Evolutionary conservation across 2,888 invertebrate genomes (phyloP).

Genomic region (Pristionchus fissidentatus): DNA sequence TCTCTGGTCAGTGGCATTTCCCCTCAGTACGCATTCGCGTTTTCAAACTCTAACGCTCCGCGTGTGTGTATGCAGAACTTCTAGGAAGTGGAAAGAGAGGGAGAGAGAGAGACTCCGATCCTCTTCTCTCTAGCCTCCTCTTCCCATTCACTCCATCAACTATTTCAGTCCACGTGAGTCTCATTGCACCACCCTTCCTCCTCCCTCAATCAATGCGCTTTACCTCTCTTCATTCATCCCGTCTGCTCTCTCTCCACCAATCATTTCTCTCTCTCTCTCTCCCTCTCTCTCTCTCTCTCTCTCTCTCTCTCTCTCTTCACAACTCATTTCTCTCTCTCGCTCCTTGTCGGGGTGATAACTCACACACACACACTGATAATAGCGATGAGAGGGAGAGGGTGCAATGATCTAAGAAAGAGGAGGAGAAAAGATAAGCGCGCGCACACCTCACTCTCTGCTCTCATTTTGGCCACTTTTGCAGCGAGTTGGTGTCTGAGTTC

Average conservation of each 20-base stretch:
- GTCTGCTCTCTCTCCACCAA: not conserved
- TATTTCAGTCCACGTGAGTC: not conserved
- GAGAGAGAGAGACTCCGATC: not conserved
- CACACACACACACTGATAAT: no score
- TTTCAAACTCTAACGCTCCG: not conserved
- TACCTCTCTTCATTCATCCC: not conserved
- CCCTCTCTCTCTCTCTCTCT: not conserved
- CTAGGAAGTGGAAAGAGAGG: not conserved
- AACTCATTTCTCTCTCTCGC: conserved; percentile 15
- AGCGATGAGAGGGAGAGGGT: not conserved
- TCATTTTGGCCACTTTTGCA: not conserved
- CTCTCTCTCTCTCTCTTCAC: not conserved
- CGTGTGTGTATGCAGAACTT: not conserved
- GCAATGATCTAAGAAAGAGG: not conserved
- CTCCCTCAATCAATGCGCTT: no score
- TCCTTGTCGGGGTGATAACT: conserved; percentile 25
- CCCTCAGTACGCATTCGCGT: not conserved
- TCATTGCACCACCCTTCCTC: not conserved
- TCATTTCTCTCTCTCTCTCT: not conserved
- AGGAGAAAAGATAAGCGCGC: conserved; percentile 15
- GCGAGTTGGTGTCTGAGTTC: no score
- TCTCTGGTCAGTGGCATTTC: not conserved
- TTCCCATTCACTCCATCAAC: not conserved
- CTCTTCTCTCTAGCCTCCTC: not conserved
- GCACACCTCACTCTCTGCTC: not conserved